Evolutionary conservation across 2,888 invertebrate species (phyloP).

Genomic region (Drosophila borealis): DNA sequence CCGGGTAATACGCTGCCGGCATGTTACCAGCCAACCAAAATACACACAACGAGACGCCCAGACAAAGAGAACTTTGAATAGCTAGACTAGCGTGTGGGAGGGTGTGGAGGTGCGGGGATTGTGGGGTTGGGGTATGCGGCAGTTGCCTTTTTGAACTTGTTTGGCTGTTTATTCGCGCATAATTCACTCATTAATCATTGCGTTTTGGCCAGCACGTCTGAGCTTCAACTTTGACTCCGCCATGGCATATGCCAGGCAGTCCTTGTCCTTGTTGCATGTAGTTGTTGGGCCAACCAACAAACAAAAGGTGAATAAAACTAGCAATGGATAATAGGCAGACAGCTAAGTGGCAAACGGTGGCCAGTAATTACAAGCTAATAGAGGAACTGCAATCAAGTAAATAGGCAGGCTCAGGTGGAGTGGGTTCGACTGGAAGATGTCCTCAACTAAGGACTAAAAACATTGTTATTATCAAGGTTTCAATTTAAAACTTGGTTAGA

Average conservation of each 20-base stretch:
- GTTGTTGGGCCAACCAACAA: conserved; percentile 7
- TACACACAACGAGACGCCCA: conserved; percentile 49
- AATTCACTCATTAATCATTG: conserved; percentile 81
- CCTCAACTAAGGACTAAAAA: no score
- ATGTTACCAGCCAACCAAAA: conserved; percentile 71
- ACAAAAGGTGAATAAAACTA: conserved; percentile 59
- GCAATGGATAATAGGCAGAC: conserved; percentile 1
- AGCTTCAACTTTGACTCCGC: conserved; percentile 48
- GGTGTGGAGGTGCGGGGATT: not conserved
- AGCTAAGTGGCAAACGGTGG: conserved; percentile 7
- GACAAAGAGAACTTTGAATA: conserved; percentile 72
- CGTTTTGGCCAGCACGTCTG: conserved; percentile 74
- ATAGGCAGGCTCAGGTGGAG: not conserved
- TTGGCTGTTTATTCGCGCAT: conserved; percentile 81
- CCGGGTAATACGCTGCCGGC: conserved; percentile 75
- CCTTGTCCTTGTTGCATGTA: not conserved
- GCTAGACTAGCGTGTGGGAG: not conserved
- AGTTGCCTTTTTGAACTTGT: conserved; percentile 66
- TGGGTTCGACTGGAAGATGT: not conserved
- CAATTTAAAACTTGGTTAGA: no score
- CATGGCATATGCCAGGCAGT: conserved; percentile 29
- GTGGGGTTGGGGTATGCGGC: not conserved
- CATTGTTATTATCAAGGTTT: no score
- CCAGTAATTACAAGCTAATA: conserved; percentile 17
- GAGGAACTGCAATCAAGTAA: not conserved